phyloP scores from a whole-genome alignment of 2,797 vertebrate genomes.

The Phoebastria nigripes region DNA sequence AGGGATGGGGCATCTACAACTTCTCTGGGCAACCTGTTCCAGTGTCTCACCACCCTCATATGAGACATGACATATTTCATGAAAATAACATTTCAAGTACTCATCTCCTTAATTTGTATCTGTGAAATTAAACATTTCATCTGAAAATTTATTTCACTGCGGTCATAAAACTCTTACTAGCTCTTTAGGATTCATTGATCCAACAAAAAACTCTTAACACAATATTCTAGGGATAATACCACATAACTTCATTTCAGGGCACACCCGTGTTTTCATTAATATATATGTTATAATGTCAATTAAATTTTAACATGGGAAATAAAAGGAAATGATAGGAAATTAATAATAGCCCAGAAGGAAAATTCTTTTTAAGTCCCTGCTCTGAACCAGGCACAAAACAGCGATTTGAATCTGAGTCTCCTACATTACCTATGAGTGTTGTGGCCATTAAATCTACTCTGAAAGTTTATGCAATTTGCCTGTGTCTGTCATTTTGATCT shows the following conservation, averaged over 20 bases:
- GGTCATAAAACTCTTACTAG: neutral
- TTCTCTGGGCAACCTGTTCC: no score
- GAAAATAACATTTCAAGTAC: neutral
- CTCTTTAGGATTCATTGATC: neutral
- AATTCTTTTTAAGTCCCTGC: neutral
- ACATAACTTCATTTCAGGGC: neutral
- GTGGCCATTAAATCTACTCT: neutral
- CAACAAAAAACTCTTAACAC: neutral
- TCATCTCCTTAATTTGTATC: neutral
- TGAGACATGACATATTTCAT: neutral
- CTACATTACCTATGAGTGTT: neutral
- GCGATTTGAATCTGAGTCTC: neutral
- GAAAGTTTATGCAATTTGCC: neutral
- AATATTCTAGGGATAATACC: neutral
- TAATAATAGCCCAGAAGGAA: neutral
- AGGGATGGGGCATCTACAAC: no score
- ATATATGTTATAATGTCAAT: neutral
- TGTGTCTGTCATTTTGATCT: neutral
- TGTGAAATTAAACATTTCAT: neutral
- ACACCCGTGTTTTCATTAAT: neutral
- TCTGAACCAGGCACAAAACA: neutral
- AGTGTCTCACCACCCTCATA: no score
- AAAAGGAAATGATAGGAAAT: neutral
- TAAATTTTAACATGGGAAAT: neutral
- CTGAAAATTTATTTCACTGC: neutral